Evolutionary conservation across 2,113 vertebrate species (phyloP), one percentile per base, ranked within the genome.

Genomic region (Laterallus jamaicensis): DNA sequence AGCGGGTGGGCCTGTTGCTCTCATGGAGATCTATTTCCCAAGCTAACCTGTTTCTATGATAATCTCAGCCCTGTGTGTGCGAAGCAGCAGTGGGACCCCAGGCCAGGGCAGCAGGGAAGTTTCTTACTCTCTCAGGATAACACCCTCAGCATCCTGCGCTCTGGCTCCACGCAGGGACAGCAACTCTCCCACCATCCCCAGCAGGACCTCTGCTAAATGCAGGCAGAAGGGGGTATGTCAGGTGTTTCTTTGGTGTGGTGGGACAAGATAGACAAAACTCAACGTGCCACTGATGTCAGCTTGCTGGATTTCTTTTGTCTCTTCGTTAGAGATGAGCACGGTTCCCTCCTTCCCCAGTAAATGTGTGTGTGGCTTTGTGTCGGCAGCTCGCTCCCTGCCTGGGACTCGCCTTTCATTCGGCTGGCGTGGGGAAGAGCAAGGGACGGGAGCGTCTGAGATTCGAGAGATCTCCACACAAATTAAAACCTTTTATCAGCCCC

Each of bases 401-500:
- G 80, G 86, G 91, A 86, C 80, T 85, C 11, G 55, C 58, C 80
- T 85, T 76, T 68, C 49, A 62, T 92, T 90, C 74, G 12, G 9
- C n/a, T 31, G 86, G 91, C 37, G 4, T 86, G 89, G 77, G 60
- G 78, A 88, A 91, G 96, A 97, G 90, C 85, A 71, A 79, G 82
- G 75, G 86, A 94, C 7, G 3, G 80, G 66, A 95, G 76, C 11
- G 59, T 59, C 97, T 97, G 96, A 97, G 96, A 97, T 97, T 81
- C 35, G 7, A 88, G 93, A 97, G 97, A 97, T 97, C 96, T 90
- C 92, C 90, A 78, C 91, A 39, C 97, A 97, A 98, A 98, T 98
- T 98, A 98, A 98, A 98, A 97, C 95, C 97, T 97, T 98, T 98
- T 98, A 98, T 98, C 97, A 97, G 95, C 79, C 86, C 95, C 96